Conservation (phyloP, 2,888 invertebrate genomes). For the Drosophila aldrichi region DNA sequence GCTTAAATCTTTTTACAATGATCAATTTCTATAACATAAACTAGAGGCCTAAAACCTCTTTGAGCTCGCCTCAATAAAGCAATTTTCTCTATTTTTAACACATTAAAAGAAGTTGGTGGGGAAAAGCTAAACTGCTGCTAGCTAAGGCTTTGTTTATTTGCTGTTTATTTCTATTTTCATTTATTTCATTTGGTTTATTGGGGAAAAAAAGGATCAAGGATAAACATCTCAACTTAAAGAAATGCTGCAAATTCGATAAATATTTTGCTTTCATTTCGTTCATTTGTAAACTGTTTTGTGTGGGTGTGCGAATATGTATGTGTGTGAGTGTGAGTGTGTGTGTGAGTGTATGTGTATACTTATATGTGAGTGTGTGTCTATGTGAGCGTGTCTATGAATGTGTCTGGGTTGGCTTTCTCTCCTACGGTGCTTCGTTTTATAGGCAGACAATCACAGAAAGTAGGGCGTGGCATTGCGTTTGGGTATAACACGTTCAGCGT, state of each 20-base stretch:
- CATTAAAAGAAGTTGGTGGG: neutral
- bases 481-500: conserved; percentile 96
- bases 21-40: neutral
- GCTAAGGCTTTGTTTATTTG: neutral
- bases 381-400: neutral
- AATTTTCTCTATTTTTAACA: neutral
- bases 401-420: neutral
- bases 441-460: conserved; percentile 90
- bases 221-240: neutral
- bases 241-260: conserved; percentile 10
- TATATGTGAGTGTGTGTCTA: neutral
- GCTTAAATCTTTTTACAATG: too few species aligned
- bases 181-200: conserved; percentile 5
- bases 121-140: neutral
- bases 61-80: neutral
- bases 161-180: neutral
- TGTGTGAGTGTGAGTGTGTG: neutral
- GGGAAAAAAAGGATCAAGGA: neutral
- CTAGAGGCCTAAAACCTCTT: neutral
- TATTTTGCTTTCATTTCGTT: conserved; percentile 10
- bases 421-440: neutral
- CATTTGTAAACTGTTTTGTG: neutral
- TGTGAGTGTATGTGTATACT: neutral
- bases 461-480: conserved; percentile 97
- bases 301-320: neutral